A percentile compares a stretch with the other conserved stretches of the same genome.
These are phyloP conservation scores for Drosophila hawaiiensis DNA, from an alignment of 2,888 invertebrate species.

Conservation along the genomic window DNA sequence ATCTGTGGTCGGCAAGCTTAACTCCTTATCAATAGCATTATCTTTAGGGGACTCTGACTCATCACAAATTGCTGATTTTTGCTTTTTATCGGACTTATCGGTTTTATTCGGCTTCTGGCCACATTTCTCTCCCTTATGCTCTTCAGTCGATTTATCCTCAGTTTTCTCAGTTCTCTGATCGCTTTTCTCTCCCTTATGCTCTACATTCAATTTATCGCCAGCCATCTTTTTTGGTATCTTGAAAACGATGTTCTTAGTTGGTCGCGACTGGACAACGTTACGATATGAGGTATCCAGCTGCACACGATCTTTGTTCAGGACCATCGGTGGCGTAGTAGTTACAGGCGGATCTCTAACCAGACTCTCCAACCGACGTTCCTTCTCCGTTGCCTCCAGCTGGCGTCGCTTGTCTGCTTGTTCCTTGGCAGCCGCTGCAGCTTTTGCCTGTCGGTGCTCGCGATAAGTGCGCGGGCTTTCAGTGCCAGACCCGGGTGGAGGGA, in stretches of 20 bases:
- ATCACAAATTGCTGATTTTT: neutral
- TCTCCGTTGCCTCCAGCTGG: conserved; percentile 34
- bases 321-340: neutral
- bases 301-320: conserved; percentile 8
- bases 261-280: conserved; percentile 35
- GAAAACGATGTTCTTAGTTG: conserved; percentile 69
- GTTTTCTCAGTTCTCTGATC: conserved; percentile 13
- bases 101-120: conserved; percentile 12
- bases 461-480: conserved; percentile 73
- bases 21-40: neutral
- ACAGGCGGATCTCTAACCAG: neutral
- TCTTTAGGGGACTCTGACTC: neutral
- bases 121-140: conserved; percentile 3
- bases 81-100: conserved; percentile 11
- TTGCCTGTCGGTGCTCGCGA: conserved; percentile 77
- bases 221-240: conserved; percentile 77
- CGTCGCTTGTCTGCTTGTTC: conserved; percentile 24
- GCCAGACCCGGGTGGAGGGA: neutral
- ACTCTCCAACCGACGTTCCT: conserved; percentile 21
- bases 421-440: conserved; percentile 53
- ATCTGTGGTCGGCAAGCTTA: neutral
- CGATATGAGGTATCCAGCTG: conserved; percentile 82
- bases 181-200: too few species aligned
- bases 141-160: conserved; percentile 17
- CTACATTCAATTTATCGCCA: too few species aligned